Percentiles rank a stretch among this genome's conserved stretches.
Conservation (phyloP, 1,140 invertebrate genomes). For the Pseudomyrmex pallidus region DNA sequence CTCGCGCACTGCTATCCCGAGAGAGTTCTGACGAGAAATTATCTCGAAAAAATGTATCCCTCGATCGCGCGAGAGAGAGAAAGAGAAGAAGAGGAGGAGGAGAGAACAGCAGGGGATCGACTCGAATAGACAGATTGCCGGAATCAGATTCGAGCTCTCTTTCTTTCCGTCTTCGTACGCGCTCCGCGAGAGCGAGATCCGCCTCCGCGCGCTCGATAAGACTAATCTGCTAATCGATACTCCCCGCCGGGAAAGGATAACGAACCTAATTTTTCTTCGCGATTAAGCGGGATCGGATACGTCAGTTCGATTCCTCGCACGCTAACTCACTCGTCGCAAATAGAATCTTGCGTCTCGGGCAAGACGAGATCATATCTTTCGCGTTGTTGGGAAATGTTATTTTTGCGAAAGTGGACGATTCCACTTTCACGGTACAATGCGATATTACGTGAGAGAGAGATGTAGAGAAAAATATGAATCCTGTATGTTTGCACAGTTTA, state of each 20-base stretch:
- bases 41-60: constrained; percentile 80
- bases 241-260: constrained; percentile 21
- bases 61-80: constrained; percentile 15
- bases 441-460: not conserved
- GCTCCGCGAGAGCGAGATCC: not conserved
- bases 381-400: not conserved
- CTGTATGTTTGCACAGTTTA: not conserved
- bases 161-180: constrained; percentile 1
- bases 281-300: constrained; percentile 51
- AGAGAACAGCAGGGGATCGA: not conserved
- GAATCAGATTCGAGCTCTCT: constrained; percentile 48
- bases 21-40: constrained; percentile 77
- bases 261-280: constrained; percentile 60
- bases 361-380: not conserved
- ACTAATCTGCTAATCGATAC: constrained; percentile 53
- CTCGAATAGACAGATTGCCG: constrained; percentile 74
- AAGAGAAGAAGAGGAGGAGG: not conserved
- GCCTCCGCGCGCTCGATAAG: constrained; percentile 46
- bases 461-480: not conserved
- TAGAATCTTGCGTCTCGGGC: constrained; percentile 37
- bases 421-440: not conserved
- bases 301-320: constrained; percentile 24
- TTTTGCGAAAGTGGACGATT: constrained; percentile 6
- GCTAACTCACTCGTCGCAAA: constrained; percentile 24
- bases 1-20: constrained; percentile 26